Evolutionary conservation across 2,888 invertebrate species (phyloP), one percentile per base, ranked within the genome.

Genomic region (Mesorhabditis sp.): DNA sequence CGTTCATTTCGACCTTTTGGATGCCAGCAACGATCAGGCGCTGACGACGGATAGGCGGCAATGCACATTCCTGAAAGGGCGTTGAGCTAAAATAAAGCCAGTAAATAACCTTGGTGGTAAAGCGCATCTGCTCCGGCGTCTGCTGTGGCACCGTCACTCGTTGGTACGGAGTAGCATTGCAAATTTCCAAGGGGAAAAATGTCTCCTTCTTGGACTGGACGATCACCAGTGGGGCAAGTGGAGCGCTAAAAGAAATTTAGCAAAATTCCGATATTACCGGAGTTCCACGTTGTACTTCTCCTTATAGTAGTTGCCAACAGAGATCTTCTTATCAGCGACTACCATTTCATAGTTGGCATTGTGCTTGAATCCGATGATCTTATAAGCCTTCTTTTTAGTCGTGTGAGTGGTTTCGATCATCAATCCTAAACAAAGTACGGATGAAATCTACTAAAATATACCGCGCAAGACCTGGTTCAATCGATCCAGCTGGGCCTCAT

Each of bases 121-220:
- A 41, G 10, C 72, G 69, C 7, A 68, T 71, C 70, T 78, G 76
- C 4, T 67, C 45, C 1, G 72, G 42, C 4, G 76, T 78, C 43
- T 72, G 71, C 65, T 80, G 78, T 2, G 72, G 69, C 43, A 77
- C 72, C 1, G 75, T 74, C 0, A 80, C 80, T 3, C 80, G 71
- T 67, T 80, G 80, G 62, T 72, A 74, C 28, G 71, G 74, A 6
- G 71, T 42, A 44, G 79, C 72, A 0, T 65, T 67, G 67, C 72
- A 64, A 45, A 77, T 6, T 58, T 80, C 80, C 69, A 75, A 70
- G 2, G 80, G 80, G 41, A 68, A 77, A 62, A 62, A 67, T 66
- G 73, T 74, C 41, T 68, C 62, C 28, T 72, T 72, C n/a, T 73
- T 75, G 3, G 74, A 65, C 44, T 77, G 69, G 28, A 70, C 72